Evolutionary conservation across 1,140 invertebrate species (phyloP), one percentile per base, ranked within the genome.

Genomic region (Drosophila teissieri): DNA sequence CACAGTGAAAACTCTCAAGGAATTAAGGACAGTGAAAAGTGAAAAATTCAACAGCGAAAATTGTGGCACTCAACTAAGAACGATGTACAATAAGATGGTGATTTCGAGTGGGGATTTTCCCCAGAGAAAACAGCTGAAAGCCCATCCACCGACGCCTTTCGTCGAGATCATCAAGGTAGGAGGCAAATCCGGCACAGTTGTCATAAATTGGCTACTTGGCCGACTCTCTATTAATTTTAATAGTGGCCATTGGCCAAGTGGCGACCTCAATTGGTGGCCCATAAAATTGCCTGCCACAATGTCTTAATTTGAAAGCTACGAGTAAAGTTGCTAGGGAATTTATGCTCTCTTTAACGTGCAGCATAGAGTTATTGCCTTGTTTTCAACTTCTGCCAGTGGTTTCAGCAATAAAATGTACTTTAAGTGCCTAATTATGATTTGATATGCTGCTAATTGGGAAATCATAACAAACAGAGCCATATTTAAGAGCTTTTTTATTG

Each of bases 371-470:
- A 68, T 78, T 68, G 74, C 46, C 58, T 75, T 82, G 78, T 86
- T 86, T 81, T 86, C 24, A 11, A 58, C 72, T 68, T 68, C 54
- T 68, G 46, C 46, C 68, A 56, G 75, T 67, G 49, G 49, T 57
- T 82, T 37, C 48, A 60, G 48, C 46, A 58, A 67, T 67, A 75
- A 75, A 68, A 76, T 51, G 52, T 22, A 37, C 61, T 79, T 78
- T 83, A 68, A 88, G 69, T 79, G 65, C 68, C 85, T 54, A 79
- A 86, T 86, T 83, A 88, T 82, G 70, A 73, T 76, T 73, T 83
- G 73, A 83, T 83, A 62, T 73, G 79, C 69, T 64, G 46, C 60
- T 86, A 83, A 86, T 88, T 88, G 64, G 79, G 54, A 72, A 72
- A 79, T 62, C 74, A 65, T 75, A 67, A 78, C 61, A 75, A 70